Evolutionary conservation across 2,113 vertebrate genomes (phyloP).

Genomic region (Dicerorhinus sumatrensis): DNA sequence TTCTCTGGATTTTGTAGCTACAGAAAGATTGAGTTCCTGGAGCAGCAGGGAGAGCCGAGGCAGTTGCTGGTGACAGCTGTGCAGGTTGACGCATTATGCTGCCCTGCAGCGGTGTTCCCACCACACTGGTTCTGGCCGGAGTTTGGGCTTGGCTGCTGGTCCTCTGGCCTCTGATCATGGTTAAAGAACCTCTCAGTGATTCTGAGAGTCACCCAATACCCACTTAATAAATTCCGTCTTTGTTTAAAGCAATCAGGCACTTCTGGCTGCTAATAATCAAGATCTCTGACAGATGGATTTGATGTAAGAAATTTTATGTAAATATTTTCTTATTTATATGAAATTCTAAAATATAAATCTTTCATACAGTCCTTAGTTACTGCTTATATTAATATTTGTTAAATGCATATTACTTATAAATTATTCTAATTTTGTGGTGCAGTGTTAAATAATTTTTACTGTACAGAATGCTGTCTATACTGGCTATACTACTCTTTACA

Average conservation of each 20-base stretch:
- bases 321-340: not conserved
- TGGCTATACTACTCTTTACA: not conserved
- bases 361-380: not conserved
- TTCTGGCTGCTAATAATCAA: not conserved
- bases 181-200: not conserved
- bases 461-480: not conserved
- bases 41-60: not conserved
- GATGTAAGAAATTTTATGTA: not conserved
- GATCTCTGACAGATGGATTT: not conserved
- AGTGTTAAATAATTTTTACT: not conserved
- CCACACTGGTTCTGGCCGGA: not conserved
- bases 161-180: not conserved
- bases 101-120: fast-evolving
- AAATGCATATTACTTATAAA: not conserved
- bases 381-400: not conserved
- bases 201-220: not conserved
- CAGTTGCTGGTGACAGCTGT: not conserved
- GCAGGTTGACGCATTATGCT: not conserved
- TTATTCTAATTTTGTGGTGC: not conserved
- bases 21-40: not conserved
- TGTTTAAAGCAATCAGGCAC: not conserved
- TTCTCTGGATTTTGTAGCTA: not conserved
- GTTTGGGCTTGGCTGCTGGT: not conserved
- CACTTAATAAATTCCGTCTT: not conserved
- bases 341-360: not conserved